Conservation (phyloP, 64 coral and sea anemone genomes). For the Exaiptasia diaphana region DNA sequence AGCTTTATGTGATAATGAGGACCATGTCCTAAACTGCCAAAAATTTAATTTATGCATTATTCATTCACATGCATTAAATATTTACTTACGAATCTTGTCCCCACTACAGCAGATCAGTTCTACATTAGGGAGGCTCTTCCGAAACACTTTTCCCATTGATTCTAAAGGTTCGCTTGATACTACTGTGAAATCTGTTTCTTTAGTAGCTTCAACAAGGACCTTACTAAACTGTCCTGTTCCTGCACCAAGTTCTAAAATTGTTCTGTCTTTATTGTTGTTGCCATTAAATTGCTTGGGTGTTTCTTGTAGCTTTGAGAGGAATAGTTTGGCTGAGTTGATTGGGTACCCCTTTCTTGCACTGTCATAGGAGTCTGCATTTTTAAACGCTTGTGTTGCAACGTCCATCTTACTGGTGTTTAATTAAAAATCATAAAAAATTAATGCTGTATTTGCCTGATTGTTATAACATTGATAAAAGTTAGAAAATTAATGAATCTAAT, state of each 20-base stretch:
- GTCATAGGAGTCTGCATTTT: not conserved
- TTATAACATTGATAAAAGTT: too few species aligned
- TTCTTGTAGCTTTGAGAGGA: constrained; percentile 1
- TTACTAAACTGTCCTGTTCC: constrained; percentile 54
- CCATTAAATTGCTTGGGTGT: too few species aligned
- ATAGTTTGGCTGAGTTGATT: not conserved
- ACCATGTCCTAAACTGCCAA: too few species aligned
- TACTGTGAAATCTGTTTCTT: not conserved
- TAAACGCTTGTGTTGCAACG: not conserved
- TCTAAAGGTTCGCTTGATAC: constrained; percentile 39
- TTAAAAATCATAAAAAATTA: too few species aligned
- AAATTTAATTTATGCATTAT: too few species aligned
- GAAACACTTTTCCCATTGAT: constrained; percentile 24
- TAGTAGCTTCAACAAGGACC: constrained; percentile 19
- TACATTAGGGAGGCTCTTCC: not conserved
- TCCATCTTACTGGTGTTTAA: too few species aligned
- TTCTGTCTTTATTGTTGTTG: not conserved
- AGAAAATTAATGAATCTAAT: too few species aligned
- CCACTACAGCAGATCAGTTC: constrained; percentile 34
- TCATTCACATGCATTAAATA: too few species aligned
- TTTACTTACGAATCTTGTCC: constrained; percentile 42
- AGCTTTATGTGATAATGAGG: too few species aligned
- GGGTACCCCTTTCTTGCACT: not conserved
- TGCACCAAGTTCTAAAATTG: constrained; percentile 32
- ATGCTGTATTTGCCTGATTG: too few species aligned